phyloP scores from a whole-genome alignment of 2,113 vertebrate genomes.

The Eurystomus gularis region DNA sequence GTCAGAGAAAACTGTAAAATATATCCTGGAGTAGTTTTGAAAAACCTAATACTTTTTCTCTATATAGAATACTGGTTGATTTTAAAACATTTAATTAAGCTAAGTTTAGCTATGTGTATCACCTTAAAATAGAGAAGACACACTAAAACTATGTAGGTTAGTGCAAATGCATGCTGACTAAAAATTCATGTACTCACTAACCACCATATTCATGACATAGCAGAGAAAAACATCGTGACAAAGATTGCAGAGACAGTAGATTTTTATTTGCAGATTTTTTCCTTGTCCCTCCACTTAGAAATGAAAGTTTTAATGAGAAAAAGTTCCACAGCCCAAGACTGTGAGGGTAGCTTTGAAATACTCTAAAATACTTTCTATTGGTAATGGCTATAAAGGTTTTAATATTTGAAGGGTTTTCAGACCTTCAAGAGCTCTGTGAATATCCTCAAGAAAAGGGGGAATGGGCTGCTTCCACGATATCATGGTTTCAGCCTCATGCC shows the following conservation, averaged over 20 bases:
- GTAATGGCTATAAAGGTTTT: not conserved
- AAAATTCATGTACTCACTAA: not conserved
- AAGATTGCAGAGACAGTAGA: not conserved
- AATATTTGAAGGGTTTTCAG: not conserved
- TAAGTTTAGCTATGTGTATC: not conserved
- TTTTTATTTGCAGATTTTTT: not conserved
- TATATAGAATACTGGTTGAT: not conserved
- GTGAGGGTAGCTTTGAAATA: not conserved
- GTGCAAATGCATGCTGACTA: not conserved
- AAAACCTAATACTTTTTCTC: not conserved
- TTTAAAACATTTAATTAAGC: not conserved
- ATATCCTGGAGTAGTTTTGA: slow-evolving; percentile 1
- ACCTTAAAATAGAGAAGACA: slow-evolving; percentile 13
- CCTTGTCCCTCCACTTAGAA: not conserved
- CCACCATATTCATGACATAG: not conserved
- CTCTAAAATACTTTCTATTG: not conserved
- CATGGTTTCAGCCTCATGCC: not conserved
- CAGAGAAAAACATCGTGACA: not conserved
- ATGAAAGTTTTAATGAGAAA: not conserved
- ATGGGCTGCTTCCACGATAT: not conserved
- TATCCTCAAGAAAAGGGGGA: not conserved
- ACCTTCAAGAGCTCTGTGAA: not conserved
- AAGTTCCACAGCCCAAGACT: not conserved
- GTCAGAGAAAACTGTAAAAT: slow-evolving; percentile 40
- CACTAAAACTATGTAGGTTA: not conserved